Evolutionary conservation across 2,888 invertebrate species (phyloP).

Genomic region (Hecatera dysodea): DNA sequence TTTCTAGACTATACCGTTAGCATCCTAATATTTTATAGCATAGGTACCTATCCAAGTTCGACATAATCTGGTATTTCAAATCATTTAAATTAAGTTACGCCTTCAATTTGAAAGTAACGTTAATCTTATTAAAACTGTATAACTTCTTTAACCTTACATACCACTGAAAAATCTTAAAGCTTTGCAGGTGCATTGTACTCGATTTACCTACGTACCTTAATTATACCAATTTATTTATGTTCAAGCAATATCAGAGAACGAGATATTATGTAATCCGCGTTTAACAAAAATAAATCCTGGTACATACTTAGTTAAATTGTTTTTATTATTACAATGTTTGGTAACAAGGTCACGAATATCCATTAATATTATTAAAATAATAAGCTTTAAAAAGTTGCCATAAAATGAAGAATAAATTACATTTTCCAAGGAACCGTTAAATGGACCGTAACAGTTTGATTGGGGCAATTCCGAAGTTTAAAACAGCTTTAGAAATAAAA

Average conservation of each 20-base stretch:
- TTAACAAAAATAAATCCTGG: not conserved
- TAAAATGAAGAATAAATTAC: conserved; percentile 35
- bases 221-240: not conserved
- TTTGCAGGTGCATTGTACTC: not conserved
- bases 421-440: conserved; percentile 50
- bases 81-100: conserved; percentile 18
- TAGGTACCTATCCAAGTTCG: not conserved
- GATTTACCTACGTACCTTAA: conserved; percentile 3
- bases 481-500: conserved; percentile 25
- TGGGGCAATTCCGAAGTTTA: conserved; percentile 20
- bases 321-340: no score
- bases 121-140: conserved; percentile 1
- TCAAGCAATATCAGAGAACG: not conserved
- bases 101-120: not conserved
- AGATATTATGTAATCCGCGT: not conserved
- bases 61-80: conserved; percentile 14
- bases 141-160: not conserved
- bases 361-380: conserved; percentile 34
- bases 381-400: conserved; percentile 27
- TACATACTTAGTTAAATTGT: not conserved
- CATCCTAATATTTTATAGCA: conserved; percentile 9
- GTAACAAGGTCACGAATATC: conserved; percentile 32
- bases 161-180: conserved; percentile 10
- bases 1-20: conserved; percentile 42
- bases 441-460: conserved; percentile 46